A percentile compares a stretch with the other conserved stretches of the same genome.
Conservation (phyloP, 2,113 vertebrate genomes). For the Syngnathus floridae region DNA sequence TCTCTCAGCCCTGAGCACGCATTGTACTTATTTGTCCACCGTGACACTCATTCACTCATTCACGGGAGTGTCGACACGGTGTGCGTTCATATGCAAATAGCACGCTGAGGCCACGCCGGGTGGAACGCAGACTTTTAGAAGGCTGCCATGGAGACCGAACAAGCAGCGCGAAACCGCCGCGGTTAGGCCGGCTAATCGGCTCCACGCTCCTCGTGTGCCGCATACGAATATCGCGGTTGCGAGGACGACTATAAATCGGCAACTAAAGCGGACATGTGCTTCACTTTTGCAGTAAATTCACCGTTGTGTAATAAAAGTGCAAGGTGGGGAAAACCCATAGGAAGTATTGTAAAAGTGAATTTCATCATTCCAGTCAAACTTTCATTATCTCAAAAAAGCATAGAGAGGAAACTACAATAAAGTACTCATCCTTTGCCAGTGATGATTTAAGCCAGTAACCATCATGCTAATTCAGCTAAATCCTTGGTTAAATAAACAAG, state of each 20-base stretch:
- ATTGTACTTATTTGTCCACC: not conserved
- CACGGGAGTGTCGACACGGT: not conserved
- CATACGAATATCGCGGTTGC: not conserved
- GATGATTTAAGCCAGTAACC: too few species aligned
- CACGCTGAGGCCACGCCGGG: constrained; percentile 1
- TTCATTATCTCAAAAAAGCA: too few species aligned
- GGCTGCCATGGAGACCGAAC: constrained; percentile 29
- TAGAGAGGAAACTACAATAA: too few species aligned
- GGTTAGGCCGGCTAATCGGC: not conserved
- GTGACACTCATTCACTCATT: too few species aligned
- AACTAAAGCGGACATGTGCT: not conserved
- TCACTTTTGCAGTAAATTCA: not conserved
- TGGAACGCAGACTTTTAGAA: constrained; percentile 4
- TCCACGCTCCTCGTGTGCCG: not conserved
- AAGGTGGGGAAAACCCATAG: too few species aligned
- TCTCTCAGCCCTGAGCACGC: not conserved
- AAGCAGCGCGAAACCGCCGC: not conserved
- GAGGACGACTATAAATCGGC: not conserved
- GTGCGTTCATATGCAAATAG: constrained; percentile 16
- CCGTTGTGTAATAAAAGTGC: not conserved
- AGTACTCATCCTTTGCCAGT: too few species aligned
- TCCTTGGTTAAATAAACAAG: too few species aligned
- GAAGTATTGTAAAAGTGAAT: too few species aligned
- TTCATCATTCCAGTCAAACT: too few species aligned
- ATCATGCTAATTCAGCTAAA: too few species aligned